Evolutionary conservation across 1,140 invertebrate species (phyloP), one percentile per base, ranked within the genome.

Genomic region (Saxidomus purpurata): DNA sequence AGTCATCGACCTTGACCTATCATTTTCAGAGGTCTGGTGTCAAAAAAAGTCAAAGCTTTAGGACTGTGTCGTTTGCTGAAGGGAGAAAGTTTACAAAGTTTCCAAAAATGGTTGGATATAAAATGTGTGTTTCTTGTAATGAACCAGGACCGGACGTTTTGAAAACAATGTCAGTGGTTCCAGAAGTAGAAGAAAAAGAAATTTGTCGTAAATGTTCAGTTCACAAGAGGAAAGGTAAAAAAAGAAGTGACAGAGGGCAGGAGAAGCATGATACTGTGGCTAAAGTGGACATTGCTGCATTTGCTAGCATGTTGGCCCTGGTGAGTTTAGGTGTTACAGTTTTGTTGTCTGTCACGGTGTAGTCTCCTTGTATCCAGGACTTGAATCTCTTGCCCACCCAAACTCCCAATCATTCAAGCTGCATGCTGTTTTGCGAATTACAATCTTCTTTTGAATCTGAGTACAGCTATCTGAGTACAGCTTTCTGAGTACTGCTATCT

Each of bases 221-320:
- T 63, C n/a, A 74, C 31, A 67, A 59, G 59, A 43, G 89, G 63
- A 19, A 86, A 71, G 4, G 67, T 34, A n/a, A 15, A 1, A 77
- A 89, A 31, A 89, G 86, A 25, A 19, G 0, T 31, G 63, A 31
- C 0, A 52, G 3, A 47, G 61, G 84, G n/a, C 19, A 38, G 31
- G 63, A 69, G 36, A 9, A 38, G 2, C 6, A n/a, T 25, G 36
- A 86, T 38, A 71, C 87, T 40, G 43, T 61, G 22, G 49, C 85
- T 8, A 87, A 83, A 31, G 47, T 92, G 61, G 85, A 83, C 38
- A 69, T 88, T 17, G 40, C 90, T 1, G 61, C 86, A 17, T 88
- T 92, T 25, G 88, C 91, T 17, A 89, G 87, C 38, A 38, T 92
- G 6, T 55, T 92, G 43, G 91, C 91, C 40, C n/a, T 92, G 91